These are phyloP conservation scores for Jacana jacana DNA, from an alignment of 2,113 vertebrate species.

Conservation along the genomic window DNA sequence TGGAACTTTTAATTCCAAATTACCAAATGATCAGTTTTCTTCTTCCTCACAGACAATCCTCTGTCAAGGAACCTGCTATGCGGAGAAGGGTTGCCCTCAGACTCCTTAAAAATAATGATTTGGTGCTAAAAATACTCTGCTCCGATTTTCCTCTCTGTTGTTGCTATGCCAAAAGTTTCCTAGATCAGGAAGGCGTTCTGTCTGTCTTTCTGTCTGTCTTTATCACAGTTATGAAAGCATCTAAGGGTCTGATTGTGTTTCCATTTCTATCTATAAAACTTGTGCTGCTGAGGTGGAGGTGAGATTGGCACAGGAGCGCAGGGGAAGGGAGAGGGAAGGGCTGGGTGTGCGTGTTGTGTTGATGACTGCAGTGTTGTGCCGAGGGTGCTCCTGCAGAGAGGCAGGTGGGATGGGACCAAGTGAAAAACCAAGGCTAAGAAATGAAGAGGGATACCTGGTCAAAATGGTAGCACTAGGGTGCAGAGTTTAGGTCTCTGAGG, in stretches of 20 bases:
- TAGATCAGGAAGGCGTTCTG: background rate
- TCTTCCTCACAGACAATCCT: background rate
- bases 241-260: background rate
- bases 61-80: background rate
- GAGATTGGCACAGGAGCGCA: background rate
- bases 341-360: fast-evolving
- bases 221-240: background rate
- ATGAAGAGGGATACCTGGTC: background rate
- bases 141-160: background rate
- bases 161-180: background rate
- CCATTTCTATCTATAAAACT: background rate
- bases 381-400: fast-evolving
- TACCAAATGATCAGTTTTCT: background rate
- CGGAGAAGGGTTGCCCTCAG: background rate
- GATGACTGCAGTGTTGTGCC: fast-evolving
- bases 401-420: fast-evolving
- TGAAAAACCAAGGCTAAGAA: background rate
- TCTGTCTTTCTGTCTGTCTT: no score
- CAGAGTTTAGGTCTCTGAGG: background rate
- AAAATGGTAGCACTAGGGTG: background rate
- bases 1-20: background rate
- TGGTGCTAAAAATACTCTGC: background rate
- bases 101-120: background rate
- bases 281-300: background rate
- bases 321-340: background rate